Percentiles rank a stretch among this genome's conserved stretches.
Evolutionary conservation across 2,888 invertebrate genomes (phyloP).

Genomic region (Drosophila aldrichi): DNA sequence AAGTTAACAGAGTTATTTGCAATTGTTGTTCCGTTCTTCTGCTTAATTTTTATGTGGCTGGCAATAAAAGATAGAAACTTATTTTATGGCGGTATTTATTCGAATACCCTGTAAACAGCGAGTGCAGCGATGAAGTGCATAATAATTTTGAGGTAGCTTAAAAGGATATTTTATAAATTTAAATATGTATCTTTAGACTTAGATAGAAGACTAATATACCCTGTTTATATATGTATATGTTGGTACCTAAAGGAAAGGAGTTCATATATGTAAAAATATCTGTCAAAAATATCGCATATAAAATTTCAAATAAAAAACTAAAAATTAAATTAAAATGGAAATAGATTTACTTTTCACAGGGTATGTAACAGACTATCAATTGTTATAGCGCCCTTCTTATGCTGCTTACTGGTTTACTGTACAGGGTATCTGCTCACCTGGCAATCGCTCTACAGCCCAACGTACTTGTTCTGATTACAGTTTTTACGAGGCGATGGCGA

Average conservation of each 20-base stretch:
- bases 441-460: not conserved
- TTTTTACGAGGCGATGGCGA: constrained; percentile 74
- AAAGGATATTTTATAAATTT: not conserved
- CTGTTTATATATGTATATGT: not conserved
- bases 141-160: not conserved
- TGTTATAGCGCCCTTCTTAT: too few species aligned
- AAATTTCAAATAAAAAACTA: not conserved
- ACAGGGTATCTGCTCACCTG: constrained; percentile 17
- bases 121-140: not conserved
- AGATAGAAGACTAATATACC: not conserved
- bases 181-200: not conserved
- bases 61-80: constrained; percentile 80
- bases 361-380: not conserved
- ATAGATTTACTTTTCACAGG: not conserved
- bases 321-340: not conserved
- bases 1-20: constrained; percentile 73
- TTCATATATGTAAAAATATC: not conserved
- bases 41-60: constrained; percentile 68
- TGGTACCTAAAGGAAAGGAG: not conserved
- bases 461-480: constrained; percentile 69
- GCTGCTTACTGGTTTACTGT: not conserved
- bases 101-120: constrained; percentile 21
- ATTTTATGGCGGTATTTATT: constrained; percentile 81
- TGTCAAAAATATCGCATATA: too few species aligned
- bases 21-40: constrained; percentile 45